Evolutionary conservation across 2,113 vertebrate genomes (phyloP), one percentile per base, ranked within the genome.

Genomic region (Clupea harengus): DNA sequence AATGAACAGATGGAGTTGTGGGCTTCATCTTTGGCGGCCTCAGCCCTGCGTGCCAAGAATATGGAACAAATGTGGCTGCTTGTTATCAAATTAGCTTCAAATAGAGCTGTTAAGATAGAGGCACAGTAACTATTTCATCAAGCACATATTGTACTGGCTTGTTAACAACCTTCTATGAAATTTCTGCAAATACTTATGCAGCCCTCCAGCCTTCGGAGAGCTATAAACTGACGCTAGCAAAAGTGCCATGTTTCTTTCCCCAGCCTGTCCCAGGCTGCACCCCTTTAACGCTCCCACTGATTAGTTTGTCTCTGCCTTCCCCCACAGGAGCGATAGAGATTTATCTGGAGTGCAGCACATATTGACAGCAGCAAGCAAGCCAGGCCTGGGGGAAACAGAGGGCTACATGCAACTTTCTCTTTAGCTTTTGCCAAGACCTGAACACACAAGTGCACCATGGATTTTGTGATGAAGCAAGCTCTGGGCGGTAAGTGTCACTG

Each of bases 391-490:
- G 57, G 67, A 87, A 52, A 67, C 10, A 82, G 50, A 84, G 49
- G 92, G 90, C 91, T 93, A 91, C 90, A 92, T 94, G 92, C 87
- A 87, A 86, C 89, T 86, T 75, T 86, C 78, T 90, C 85, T 91
- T 86, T 84, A 87, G 81, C 86, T 92, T 78, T 67, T 87, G 87
- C 92, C 89, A 89, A 84, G 83, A 91, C 11, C 44, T 88, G 88
- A 88, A 5, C 86, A 89, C 85, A 89, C 85, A 88, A 88, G 84
- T 90, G 83, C 92, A 91, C 1, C 91, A 97, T 98, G 97, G 96
- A 98, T 94, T 98, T 97, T 89, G 97, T 97, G 82, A 98, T 98
- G 97, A 98, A 98, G 91, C 97, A 98, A 92, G 97, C 97, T 85
- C 93, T 98, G 60, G 97, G 97, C 86, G 97, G 97, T 98, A 89